Evolutionary conservation across 92 coral and sea anemone species (phyloP), one percentile per base, ranked within the genome.

Genomic region (Zoanthus sansibaricus): DNA sequence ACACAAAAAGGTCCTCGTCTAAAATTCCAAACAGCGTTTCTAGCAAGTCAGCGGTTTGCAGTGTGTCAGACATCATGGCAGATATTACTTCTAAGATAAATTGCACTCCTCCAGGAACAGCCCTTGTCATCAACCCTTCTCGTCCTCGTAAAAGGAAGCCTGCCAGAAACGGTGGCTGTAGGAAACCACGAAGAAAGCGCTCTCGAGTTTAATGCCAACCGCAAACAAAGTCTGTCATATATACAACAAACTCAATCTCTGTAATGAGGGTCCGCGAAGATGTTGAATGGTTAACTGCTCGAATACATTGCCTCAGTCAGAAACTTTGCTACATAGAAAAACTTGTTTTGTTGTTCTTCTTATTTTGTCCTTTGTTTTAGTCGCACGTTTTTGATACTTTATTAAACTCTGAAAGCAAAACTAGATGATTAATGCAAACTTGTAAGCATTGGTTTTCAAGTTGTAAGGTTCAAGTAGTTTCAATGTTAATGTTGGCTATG

Each of bases 71-170:
- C 20, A 59, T 11, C 55, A 66, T 12, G 15, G 46, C 45, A 32
- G 74, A 80, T 44, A 13, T 42, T 17, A 20, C 66, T 21, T 37
- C 21, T 47, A 17, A 47, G 58, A 3, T 47, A 31, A 67, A 67
- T 66, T 2, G 61, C 13, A 80, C 85, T 45, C 85, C 85, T 18
- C 85, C 85, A 6, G 75, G 64, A 2, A 80, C 85, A 6, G 30
- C 75, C 45, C 62, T 67, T 20, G 58, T 80, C 25, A 25, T 54
- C 59, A 80, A 59, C 13, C 85, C 85, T 18, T 80, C 85, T n/a
- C 85, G 85, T 14, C 85, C 85, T 1, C 55, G 61, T 30, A 80
- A 80, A 25, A 45, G 85, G 46, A 80, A 80, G 75, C 75, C 85
- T 1, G 42, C 58, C 47, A 13, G 45, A 30, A 21, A 72, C 13